Base-by-base conservation (phyloP, 2,797 vertebrate species). In the Chiloscyllium punctatum region DNA sequence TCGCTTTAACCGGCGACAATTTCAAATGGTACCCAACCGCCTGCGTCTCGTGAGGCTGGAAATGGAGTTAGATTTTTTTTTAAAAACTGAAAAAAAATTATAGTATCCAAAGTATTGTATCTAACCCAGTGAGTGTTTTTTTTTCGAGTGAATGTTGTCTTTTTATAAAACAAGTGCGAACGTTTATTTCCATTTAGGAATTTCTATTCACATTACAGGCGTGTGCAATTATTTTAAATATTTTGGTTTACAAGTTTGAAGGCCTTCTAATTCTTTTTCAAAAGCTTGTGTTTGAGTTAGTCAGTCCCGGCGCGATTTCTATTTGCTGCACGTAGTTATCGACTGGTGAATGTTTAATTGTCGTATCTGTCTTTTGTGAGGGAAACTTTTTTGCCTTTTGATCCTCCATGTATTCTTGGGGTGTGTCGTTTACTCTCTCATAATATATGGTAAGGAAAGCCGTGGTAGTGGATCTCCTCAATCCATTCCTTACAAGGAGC, bases 401-500 rank as follows among this genome's bases (percentile, higher is more conserved):
- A n/a, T 6, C 87, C 30, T 53, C 0, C 11, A 4, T 57, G 27
- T 88, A 11, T 57, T 57, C 15, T 33, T 62, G 25, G 51, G 27
- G 53, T 30, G 11, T 57, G 57, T 90, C 6, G 25, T 90, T 57
- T 53, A 33, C 23, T 95, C 94, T 42, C 37, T 25, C 86, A 33
- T 74, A 33, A 13, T 74, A 33, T 69, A 33, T 7, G 30, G 53
- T 66, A 6, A 62, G 53, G 23, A 90, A 66, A 21, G 27, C 30
- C 7, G 30, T 62, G 27, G 30, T 62, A n/a, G 30, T 62, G 30
- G 57, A 66, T 53, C 87, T 92, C 11, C n/a, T 16, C 62, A 37
- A 66, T 72, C 69, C 30, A 57, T 72, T 51, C 94, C 69, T 95
- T 95, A 71, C 92, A 72, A 95, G 94, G 94, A 77, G 15, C 30